Conservation (phyloP, 2,888 invertebrate species). For the Boloria euphrosyne region DNA sequence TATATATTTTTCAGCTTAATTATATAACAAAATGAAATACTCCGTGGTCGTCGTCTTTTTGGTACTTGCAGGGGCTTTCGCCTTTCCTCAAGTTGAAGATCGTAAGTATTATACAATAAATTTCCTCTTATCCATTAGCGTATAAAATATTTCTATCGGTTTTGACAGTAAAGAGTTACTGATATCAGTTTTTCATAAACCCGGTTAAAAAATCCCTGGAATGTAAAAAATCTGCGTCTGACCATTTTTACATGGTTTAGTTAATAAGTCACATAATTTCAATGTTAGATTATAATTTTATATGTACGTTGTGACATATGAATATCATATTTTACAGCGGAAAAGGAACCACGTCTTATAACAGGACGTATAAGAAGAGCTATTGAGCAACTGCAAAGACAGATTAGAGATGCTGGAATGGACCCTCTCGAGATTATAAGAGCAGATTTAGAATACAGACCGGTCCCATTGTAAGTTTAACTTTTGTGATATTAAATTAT, state of each 20-base stretch:
- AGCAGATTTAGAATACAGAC: constrained; percentile 38
- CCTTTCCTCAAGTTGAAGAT: constrained; percentile 40
- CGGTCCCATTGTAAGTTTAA: constrained; percentile 60
- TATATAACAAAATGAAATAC: constrained; percentile 51
- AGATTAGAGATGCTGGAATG: constrained; percentile 52
- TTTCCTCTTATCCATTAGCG: neutral
- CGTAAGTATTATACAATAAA: constrained; percentile 18
- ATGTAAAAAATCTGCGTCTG: too few species aligned
- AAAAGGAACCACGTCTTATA: constrained; percentile 28
- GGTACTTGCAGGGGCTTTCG: constrained; percentile 50
- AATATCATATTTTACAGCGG: constrained; percentile 20
- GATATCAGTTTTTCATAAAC: too few species aligned
- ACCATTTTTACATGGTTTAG: too few species aligned
- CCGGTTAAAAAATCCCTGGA: too few species aligned
- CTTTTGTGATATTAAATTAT: too few species aligned
- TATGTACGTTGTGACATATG: neutral
- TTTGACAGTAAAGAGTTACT: too few species aligned
- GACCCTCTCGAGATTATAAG: constrained; percentile 52
- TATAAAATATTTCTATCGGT: neutral
- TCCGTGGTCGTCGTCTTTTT: constrained; percentile 46
- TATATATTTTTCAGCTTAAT: constrained; percentile 6
- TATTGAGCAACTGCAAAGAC: constrained; percentile 49
- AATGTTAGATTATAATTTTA: neutral
- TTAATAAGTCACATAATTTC: neutral
- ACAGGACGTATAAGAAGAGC: constrained; percentile 40